A percentile compares a stretch with the other conserved stretches of the same genome.
These are phyloP conservation scores for Pollimyrus isidori DNA, from an alignment of 2,113 vertebrate species.

Conservation along the genomic window DNA sequence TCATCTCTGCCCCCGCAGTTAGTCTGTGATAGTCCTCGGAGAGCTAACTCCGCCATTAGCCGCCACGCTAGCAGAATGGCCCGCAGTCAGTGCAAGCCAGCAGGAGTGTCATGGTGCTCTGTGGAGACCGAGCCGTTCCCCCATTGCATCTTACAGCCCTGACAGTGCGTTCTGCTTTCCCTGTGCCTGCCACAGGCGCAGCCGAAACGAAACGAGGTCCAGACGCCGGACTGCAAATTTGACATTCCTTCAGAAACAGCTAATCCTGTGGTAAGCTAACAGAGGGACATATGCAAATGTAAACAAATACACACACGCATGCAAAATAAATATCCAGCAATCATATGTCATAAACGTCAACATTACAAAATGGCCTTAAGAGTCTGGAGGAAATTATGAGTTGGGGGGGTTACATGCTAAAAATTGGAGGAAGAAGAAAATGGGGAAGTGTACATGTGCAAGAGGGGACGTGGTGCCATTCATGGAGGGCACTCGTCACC, in stretches of 20 bases:
- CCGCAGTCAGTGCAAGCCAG: neutral
- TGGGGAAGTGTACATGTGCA: neutral
- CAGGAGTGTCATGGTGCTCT: neutral
- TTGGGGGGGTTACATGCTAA: neutral
- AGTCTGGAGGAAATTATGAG: neutral
- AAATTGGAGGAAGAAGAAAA: neutral
- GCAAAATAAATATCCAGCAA: neutral
- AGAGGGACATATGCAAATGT: neutral
- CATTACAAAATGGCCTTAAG: neutral
- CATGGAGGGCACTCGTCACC: neutral
- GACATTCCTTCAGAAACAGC: constrained; percentile 2
- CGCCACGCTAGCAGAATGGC: neutral
- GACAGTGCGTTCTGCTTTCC: neutral
- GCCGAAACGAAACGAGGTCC: neutral
- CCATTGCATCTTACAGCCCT: neutral
- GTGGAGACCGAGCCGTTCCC: neutral
- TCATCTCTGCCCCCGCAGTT: neutral
- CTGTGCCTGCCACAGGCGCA: neutral
- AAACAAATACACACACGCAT: neutral
- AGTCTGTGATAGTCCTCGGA: neutral
- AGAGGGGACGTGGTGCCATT: neutral
- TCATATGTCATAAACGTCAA: neutral
- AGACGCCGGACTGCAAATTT: neutral
- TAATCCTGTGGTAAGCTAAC: neutral
- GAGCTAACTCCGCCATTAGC: neutral